Conservation (phyloP, 37 sponge, comb jelly and placozoan genomes). For the Halisarca cf. caerulea region DNA sequence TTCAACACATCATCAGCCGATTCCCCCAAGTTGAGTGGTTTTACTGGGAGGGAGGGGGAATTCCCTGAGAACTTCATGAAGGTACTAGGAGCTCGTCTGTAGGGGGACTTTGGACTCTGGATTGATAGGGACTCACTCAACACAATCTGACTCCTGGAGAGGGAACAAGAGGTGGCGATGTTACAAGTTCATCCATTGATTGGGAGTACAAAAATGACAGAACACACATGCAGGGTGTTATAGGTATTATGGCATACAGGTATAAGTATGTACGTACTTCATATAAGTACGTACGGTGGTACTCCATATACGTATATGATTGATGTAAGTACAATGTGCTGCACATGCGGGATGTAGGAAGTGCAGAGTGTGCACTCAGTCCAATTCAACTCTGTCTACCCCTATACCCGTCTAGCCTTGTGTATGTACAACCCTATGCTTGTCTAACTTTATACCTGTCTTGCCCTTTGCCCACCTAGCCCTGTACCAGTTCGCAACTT, state of each 20-base stretch:
- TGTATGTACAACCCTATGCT: no score
- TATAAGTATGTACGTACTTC: slow-evolving; percentile 2
- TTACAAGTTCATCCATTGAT: no score
- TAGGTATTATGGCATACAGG: no score
- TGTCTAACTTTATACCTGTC: no score
- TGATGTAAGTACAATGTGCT: not conserved
- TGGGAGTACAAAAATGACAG: not conserved
- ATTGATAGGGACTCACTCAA: slow-evolving; percentile 73
- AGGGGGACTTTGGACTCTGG: slow-evolving; percentile 72
- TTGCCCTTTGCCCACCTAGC: no score
- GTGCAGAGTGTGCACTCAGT: no score
- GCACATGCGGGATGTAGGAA: no score
- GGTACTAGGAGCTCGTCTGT: slow-evolving; percentile 57
- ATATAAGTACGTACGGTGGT: not conserved
- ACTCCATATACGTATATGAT: not conserved
- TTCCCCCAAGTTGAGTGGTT: slow-evolving; percentile 12
- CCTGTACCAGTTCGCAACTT: no score
- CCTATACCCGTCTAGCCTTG: no score
- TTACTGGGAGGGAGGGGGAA: not conserved
- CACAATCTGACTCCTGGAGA: slow-evolving; percentile 63
- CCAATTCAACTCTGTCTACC: no score
- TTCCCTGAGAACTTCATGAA: not conserved
- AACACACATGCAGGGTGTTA: not conserved
- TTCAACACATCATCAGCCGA: slow-evolving; percentile 59
- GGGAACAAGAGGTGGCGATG: no score